Percentiles rank a stretch among this genome's conserved stretches.
These are phyloP conservation scores for Cygnus buccinator DNA, from an alignment of 2,113 vertebrate genomes.

Conservation along the genomic window DNA sequence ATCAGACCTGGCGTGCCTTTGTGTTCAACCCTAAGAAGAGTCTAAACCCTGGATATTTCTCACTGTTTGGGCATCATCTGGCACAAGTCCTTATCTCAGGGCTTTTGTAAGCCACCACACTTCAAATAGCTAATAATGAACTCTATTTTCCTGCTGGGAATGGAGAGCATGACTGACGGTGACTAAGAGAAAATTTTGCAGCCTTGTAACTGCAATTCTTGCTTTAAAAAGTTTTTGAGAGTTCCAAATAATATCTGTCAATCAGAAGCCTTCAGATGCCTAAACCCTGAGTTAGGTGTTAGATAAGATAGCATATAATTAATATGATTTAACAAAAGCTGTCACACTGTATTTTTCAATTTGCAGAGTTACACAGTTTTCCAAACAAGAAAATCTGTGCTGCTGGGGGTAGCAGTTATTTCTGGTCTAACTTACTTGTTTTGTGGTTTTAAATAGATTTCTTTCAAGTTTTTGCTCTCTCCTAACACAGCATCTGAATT, in stretches of 20 bases:
- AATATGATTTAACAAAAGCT: constrained; percentile 53
- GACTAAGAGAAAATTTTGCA: background rate
- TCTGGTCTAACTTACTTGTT: background rate
- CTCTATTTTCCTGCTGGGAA: background rate
- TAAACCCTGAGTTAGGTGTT: constrained; percentile 44
- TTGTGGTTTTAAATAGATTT: constrained; percentile 15
- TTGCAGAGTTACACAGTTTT: constrained; percentile 12
- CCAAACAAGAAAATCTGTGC: constrained; percentile 14
- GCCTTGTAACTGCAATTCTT: background rate
- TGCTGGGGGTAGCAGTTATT: background rate
- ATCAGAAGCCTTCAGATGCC: constrained; percentile 36
- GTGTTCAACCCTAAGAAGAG: background rate
- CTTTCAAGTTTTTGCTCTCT: constrained; percentile 14
- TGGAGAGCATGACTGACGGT: background rate
- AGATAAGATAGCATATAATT: constrained; percentile 36
- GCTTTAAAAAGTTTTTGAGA: constrained; percentile 12
- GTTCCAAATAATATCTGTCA: constrained; percentile 41
- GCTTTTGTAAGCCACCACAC: background rate
- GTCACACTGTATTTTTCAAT: constrained; percentile 25
- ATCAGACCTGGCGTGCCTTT: background rate
- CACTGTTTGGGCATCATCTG: background rate
- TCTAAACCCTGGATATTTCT: background rate
- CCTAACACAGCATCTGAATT: constrained; percentile 3
- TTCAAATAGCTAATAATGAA: background rate
- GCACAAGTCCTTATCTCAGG: background rate